Evolutionary conservation across 2,888 invertebrate genomes (phyloP), one percentile per base, ranked within the genome.

Genomic region (Tethea ocularis): DNA sequence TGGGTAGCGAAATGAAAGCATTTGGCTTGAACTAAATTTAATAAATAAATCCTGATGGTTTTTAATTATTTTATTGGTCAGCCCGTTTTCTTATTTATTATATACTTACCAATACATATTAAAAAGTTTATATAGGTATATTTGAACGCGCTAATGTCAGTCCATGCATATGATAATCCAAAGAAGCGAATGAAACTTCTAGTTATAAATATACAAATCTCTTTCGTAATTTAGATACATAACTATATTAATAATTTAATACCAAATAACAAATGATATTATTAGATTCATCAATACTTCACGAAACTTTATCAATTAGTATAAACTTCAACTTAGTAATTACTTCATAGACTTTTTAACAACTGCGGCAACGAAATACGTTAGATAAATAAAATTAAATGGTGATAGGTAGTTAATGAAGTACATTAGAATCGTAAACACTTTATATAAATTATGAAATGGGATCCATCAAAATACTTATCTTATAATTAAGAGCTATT

Each of bases 401-500:
- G 46, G 15, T 46, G 20, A 20, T 10, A 46, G 17, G 8, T 20
- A 10, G 20, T 46, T 46, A 46, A 20, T 20, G 20, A 46, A 1
- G 46, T 7, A 8, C 1, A 46, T 41, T 17, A 17, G 17, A 7
- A 13, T 33, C 33, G 33, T 33, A 13, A 33, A 33, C 33, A 33
- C 33, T 33, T 13, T 13, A 33, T 33, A 33, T 33, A 33, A 33
- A 33, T 13, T 33, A 33, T 38, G n/a, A n/a, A 38, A 38, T n/a
- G 38, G n/a, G 20, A 46, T 46, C 46, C 1, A 46, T 46, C 46
- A 20, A 46, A 46, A 46, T n/a, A 6, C 33, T 52, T 59, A 57
- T 56, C 59, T 51, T 54, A 60, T 61, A 58, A 59, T 62, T 59
- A 62, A 61, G 22, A 54, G 57, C 57, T 58, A 62, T 63, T 61